Conservation (phyloP, 2,113 vertebrate species). For the Misgurnus anguillicaudatus region DNA sequence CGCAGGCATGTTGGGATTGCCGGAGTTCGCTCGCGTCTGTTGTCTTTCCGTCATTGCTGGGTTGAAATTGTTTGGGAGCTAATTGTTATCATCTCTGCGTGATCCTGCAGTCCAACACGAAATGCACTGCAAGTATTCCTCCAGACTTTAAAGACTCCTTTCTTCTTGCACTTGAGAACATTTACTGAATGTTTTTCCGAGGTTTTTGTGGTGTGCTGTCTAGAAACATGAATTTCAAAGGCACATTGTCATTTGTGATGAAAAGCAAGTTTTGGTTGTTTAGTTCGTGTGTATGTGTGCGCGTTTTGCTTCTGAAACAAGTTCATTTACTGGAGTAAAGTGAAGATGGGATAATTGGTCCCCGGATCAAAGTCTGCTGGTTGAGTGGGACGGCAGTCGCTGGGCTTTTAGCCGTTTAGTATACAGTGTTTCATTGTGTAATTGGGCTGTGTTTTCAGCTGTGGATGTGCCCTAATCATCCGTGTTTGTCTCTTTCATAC, state of each 20-base stretch:
- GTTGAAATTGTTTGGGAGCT: constrained; percentile 11
- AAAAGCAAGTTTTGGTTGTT: not conserved
- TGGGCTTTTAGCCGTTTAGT: not conserved
- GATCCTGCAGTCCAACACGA: not conserved
- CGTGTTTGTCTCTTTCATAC: constrained; percentile 18
- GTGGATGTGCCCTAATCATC: constrained; percentile 42
- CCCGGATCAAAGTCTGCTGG: constrained; percentile 54
- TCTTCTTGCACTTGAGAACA: not conserved
- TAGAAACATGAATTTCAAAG: too few species aligned
- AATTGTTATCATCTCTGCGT: constrained; percentile 1
- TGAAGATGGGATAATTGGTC: constrained; percentile 59
- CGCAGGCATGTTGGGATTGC: not conserved
- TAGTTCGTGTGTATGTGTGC: not conserved
- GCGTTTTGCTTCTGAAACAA: constrained; percentile 21
- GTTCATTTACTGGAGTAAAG: constrained; percentile 42
- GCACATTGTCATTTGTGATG: not conserved
- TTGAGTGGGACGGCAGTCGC: constrained; percentile 20
- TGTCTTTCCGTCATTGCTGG: not conserved
- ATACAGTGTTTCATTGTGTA: not conserved
- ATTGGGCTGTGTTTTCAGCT: constrained; percentile 23
- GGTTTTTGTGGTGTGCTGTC: not conserved
- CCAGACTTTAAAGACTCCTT: not conserved
- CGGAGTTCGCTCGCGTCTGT: not conserved
- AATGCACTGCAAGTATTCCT: not conserved
- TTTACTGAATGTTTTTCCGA: not conserved